Evolutionary conservation across 2,797 vertebrate genomes (phyloP), one percentile per base, ranked within the genome.

Genomic region (Benthosema pterotum): DNA sequence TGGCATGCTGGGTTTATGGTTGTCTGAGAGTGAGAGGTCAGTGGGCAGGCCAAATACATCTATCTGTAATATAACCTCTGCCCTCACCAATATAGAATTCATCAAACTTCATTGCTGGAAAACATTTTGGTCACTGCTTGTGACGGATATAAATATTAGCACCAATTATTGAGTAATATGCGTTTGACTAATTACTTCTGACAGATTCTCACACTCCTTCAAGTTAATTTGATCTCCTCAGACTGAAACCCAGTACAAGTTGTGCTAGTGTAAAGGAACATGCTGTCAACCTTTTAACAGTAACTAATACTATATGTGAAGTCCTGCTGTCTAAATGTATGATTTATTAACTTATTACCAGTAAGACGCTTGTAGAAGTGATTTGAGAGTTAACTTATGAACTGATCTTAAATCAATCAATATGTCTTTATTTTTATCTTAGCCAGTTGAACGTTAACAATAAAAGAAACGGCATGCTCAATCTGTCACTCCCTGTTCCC

Each of bases 91-190:
- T 46, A 15, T 15, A 46, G 45, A 15, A 15, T 46, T 46, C 4
- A 13, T 46, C 45, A 46, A n/a, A 46, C 45, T 13, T n/a, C 13
- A 13, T 46, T n/a, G 45, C 45, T 46, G 45, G 7, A 14, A 15
- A 46, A 46, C n/a, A 13, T 46, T 46, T 46, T 15, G 45, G 45
- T 46, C n/a, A n/a, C 2, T 46, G 32, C 3, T 9, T 50, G 25
- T 56, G 18, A 12, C 2, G 56, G 22, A 17, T 14, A 55, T 48
- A 18, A 14, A 0, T 54, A 64, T 57, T 51, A 60, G 52, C 57
- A 46, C 19, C 38, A 49, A 54, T 59, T 28, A 60, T 22, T 9
- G 42, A 60, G 59, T 67, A 75, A 64, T 60, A 19, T 19, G 49
- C 43, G 51, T 16, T 16, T 5, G 4, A 52, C 47, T 52, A 12